Base-by-base conservation (phyloP, 1,140 invertebrate genomes). In the Drosophila leontia region DNA sequence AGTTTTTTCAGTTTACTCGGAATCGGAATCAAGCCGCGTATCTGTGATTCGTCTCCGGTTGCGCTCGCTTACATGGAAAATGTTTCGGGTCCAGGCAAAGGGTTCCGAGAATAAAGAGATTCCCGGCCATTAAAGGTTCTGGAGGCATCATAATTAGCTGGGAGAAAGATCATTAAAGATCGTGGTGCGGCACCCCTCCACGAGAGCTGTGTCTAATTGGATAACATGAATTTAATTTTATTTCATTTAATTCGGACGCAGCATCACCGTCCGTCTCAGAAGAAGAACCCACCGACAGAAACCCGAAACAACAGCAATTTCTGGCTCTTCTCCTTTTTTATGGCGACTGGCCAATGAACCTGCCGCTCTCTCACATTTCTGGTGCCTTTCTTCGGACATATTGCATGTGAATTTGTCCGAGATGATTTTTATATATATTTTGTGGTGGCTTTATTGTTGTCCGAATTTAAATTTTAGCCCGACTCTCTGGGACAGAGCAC, bases 161-260 rank as follows among this genome's bases (percentile, higher is more conserved):
- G 78, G 82, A 85, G 78, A 90, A 91, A 85, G 85, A 90, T 91
- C 82, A 74, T 88, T 72, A 79, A 79, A 65, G 71, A 67, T 68
- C 60, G 71, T 11, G 23, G 26, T 35, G 39, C 29, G 51, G 45
- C 51, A 42, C 26, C 26, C 50, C 32, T 53, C 19, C 32, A 57
- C 26, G 45, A 50, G 37, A 39, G 63, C 75, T 87, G 71, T 90
- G 85, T 90, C 86, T 90, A 90, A 90, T 90, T 90, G 86, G 85
- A 85, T 90, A 91, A 86, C 82, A 90, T 84, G 77, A 91, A 90
- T 77, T 82, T 90, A 76, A 82, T 90, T 90, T 90, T 75, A 90
- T 80, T 76, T 90, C 75, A 85, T 91, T 90, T 82, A 79, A 79
- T 80, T 91, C 85, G 80, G 69, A 26, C 59, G 42, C 85, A 90